These are phyloP conservation scores for Eulemur albifrons DNA, from an alignment of 2,797 vertebrate genomes.

Conservation along the genomic window DNA sequence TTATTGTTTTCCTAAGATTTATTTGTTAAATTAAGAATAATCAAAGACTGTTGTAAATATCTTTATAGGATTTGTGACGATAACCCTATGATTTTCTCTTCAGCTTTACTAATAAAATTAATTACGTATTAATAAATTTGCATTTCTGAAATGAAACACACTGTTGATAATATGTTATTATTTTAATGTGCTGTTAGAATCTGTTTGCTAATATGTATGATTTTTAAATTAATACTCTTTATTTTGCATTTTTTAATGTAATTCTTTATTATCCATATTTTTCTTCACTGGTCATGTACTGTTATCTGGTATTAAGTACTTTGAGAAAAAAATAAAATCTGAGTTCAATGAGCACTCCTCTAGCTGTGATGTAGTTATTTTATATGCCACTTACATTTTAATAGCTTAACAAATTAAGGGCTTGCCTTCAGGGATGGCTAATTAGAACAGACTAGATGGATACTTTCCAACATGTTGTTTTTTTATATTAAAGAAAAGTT, in stretches of 20 bases:
- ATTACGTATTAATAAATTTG: background rate
- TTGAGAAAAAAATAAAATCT: background rate
- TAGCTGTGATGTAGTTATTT: background rate
- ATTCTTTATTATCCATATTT: background rate
- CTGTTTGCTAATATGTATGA: background rate
- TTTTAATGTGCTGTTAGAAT: background rate
- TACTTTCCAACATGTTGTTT: background rate
- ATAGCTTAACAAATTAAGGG: background rate
- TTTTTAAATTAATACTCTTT: background rate
- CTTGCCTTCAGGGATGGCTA: background rate
- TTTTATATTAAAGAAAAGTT: background rate
- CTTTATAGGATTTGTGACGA: background rate
- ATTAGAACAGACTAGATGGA: background rate
- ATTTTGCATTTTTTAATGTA: background rate
- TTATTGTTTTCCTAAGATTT: background rate
- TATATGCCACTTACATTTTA: background rate
- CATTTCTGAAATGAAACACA: background rate
- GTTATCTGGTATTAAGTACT: slow-evolving; percentile 1
- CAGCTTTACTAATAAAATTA: background rate
- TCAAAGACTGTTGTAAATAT: background rate
- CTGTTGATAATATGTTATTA: background rate
- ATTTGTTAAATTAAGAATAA: background rate
- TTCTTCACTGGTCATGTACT: background rate
- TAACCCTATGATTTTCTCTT: background rate
- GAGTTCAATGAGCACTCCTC: background rate